Base-by-base conservation (phyloP, 2,113 vertebrate species). In the Nothocercus julius region DNA sequence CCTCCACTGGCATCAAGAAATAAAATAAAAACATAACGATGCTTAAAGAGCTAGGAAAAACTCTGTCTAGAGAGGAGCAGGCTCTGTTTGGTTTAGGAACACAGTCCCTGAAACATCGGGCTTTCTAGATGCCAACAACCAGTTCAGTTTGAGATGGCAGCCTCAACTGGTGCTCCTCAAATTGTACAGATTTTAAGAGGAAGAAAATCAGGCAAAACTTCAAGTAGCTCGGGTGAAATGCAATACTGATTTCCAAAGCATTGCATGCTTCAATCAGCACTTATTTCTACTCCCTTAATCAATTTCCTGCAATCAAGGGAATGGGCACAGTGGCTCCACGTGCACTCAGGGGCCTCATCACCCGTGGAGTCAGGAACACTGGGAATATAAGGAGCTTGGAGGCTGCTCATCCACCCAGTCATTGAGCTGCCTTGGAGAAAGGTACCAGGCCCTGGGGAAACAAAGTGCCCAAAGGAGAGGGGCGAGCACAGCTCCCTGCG, bases 161-260 rank as follows among this genome's bases (percentile, higher is more conserved):
- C 7, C 36, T 82, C 73, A 68, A 0, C 9, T 34, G 68, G 12
- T 53, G 9, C 12, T 54, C 63, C 47, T 78, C 53, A 30, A 34
- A 40, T 30, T 2, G 7, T 4, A 51, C 21, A 77, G 63, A 32
- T 13, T 8, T 0, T 8, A 54, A 54, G 15, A 14, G 27, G 53
- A 54, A 53, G 12, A 27, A 53, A 30, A 56, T 56, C 19, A 70
- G 47, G 56, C 34, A 86, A 53, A 51, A 58, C 13, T 64, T 93
- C 45, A 47, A 90, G 79, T 10, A 78, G 45, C 38, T 24, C 42
- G 15, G 30, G 28, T 75, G 64, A 85, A 79, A 78, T 90, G 80
- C 11, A 64, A 58, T 66, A 36, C 75, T 84, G 80, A 92, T 88
- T 95, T 93, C 73, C 78, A 56, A 67, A 90, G 76, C 61, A 34